phyloP scores from a whole-genome alignment of 2,888 invertebrate species.

The Miltochrista miniata region DNA sequence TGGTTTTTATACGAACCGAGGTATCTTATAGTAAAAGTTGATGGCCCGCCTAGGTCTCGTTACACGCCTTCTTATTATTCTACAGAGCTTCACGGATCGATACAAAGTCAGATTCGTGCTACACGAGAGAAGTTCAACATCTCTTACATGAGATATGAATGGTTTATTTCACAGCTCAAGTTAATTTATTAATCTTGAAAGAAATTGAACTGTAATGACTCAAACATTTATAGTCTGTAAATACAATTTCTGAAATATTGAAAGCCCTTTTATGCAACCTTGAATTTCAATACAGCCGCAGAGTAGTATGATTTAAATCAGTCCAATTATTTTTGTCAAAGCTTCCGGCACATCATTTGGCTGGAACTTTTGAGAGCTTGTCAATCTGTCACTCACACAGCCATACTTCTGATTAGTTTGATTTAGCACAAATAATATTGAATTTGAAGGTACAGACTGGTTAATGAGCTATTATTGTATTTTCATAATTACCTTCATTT shows the following conservation, averaged over 20 bases:
- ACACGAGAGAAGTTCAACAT: neutral
- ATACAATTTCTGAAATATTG: no score
- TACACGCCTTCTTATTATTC: constrained; percentile 26
- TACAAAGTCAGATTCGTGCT: constrained; percentile 26
- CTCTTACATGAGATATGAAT: neutral
- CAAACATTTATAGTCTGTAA: constrained; percentile 5
- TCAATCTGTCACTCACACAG: constrained; percentile 31
- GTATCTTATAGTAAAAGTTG: constrained; percentile 44
- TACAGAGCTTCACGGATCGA: constrained; percentile 21
- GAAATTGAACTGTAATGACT: neutral
- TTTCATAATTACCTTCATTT: no score
- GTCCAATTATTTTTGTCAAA: constrained; percentile 20
- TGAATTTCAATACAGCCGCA: no score
- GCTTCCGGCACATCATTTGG: constrained; percentile 12
- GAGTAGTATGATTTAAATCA: constrained; percentile 10
- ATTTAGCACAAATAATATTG: constrained; percentile 1
- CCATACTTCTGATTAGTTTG: constrained; percentile 35
- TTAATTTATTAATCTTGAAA: neutral
- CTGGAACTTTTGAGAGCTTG: constrained; percentile 21
- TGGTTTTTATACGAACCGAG: constrained; percentile 40
- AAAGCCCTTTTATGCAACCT: no score
- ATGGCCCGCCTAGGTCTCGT: constrained; percentile 36
- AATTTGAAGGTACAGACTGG: neutral
- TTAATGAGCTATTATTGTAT: no score
- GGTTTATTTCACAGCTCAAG: no score